A percentile compares a stretch with the other conserved stretches of the same genome.
These are phyloP conservation scores for Mus minutoides DNA, from an alignment of 2,797 vertebrate species.

Conservation along the genomic window DNA sequence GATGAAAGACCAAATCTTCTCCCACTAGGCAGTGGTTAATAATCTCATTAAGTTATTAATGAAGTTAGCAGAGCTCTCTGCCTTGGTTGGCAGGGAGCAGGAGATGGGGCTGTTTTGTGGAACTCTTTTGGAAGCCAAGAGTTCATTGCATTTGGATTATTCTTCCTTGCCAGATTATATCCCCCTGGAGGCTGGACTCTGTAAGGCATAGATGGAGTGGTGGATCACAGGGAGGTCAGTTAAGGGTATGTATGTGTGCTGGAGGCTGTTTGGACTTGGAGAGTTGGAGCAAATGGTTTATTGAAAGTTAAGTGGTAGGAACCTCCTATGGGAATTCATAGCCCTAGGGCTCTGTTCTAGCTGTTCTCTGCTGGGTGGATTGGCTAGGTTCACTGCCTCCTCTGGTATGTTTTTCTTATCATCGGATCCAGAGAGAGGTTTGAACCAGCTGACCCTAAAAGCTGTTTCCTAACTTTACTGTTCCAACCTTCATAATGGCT, in stretches of 20 bases:
- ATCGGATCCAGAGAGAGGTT: not conserved
- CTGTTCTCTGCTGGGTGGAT: not conserved
- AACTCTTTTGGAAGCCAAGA: not conserved
- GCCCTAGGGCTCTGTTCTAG: not conserved
- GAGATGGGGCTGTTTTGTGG: constrained; percentile 11
- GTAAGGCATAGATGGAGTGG: not conserved
- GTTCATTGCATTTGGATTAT: not conserved
- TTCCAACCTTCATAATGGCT: not conserved
- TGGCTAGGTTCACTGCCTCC: not conserved
- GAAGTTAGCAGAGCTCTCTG: constrained; percentile 66
- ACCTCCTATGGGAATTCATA: not conserved
- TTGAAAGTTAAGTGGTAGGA: not conserved
- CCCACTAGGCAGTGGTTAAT: constrained; percentile 58
- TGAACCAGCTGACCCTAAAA: not conserved
- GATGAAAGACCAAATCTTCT: constrained; percentile 65
- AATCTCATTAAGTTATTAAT: constrained; percentile 76
- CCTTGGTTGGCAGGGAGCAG: constrained; percentile 32
- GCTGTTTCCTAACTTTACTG: not conserved
- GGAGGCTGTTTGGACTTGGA: not conserved
- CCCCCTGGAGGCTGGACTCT: not conserved
- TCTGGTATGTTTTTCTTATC: not conserved
- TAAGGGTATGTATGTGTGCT: not conserved
- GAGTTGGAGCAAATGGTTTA: not conserved
- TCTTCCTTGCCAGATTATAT: not conserved
- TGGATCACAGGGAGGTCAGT: not conserved